These are phyloP conservation scores for Lontra canadensis DNA, from an alignment of 2,113 vertebrate genomes.

Conservation along the genomic window DNA sequence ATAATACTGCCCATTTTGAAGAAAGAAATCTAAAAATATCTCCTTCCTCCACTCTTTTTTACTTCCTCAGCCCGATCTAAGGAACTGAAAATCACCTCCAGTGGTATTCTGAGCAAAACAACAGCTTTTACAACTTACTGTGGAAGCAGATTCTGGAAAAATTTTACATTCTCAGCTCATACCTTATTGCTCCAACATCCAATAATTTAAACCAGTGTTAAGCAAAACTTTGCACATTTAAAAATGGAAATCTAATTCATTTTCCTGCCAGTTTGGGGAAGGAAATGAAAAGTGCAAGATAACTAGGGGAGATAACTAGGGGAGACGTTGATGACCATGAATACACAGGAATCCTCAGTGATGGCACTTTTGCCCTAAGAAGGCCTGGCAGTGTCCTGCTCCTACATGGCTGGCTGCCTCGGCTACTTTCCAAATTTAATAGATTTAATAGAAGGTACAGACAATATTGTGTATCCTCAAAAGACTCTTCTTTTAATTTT, in stretches of 20 bases:
- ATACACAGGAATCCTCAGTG: background rate
- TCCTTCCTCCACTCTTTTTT: background rate
- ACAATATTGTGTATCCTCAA: background rate
- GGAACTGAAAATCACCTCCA: background rate
- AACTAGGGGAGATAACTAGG: background rate
- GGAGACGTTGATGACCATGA: background rate
- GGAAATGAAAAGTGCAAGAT: background rate
- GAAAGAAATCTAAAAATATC: constrained; percentile 14
- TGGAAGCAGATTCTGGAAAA: background rate
- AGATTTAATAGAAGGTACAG: background rate
- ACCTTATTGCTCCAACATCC: background rate
- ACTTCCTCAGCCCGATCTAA: background rate
- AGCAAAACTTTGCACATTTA: background rate
- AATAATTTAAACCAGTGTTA: background rate
- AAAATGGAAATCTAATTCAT: constrained; percentile 1
- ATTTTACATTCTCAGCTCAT: constrained; percentile 1
- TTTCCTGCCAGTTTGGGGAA: background rate
- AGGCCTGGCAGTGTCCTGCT: background rate
- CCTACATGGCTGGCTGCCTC: background rate
- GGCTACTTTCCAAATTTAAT: background rate
- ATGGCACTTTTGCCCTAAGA: background rate
- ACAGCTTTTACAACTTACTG: background rate
- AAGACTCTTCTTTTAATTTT: background rate
- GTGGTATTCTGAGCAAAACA: background rate
- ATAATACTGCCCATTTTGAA: background rate